Percentiles rank a stretch among this genome's conserved stretches.
Evolutionary conservation across 2,888 invertebrate genomes (phyloP).

Genomic region (Dryocosmus kuriphilus): DNA sequence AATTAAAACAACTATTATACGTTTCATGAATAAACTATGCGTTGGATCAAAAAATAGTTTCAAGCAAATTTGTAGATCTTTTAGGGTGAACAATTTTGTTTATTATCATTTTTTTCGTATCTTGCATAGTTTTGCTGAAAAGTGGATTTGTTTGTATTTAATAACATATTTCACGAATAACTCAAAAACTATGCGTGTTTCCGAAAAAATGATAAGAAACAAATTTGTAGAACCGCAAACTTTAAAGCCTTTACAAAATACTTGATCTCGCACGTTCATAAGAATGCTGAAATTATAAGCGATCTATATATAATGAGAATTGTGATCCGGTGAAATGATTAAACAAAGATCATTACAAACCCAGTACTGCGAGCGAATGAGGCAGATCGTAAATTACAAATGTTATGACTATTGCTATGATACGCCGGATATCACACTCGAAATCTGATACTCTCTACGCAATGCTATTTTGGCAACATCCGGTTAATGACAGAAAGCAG

Average conservation of each 20-base stretch:
- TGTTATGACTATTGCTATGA: conserved; percentile 24
- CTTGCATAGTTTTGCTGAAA: no score
- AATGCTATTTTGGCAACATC: conserved; percentile 12
- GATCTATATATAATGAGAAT: background rate
- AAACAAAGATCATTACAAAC: conserved; percentile 19
- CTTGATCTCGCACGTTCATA: background rate
- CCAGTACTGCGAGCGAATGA: background rate
- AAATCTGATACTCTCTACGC: background rate
- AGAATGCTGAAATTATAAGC: background rate
- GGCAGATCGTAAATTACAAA: background rate
- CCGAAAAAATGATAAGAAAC: no score
- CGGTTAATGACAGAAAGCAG: background rate
- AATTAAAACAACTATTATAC: no score
- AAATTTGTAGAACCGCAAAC: no score
- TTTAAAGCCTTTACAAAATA: background rate
- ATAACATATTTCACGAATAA: no score
- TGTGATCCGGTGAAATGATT: background rate
- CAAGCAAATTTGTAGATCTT: no score
- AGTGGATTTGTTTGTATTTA: no score
- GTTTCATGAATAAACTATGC: no score
- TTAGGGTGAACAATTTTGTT: no score
- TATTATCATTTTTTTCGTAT: no score
- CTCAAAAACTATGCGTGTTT: no score
- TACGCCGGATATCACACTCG: conserved; percentile 17
- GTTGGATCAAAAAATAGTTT: no score